phyloP scores from a whole-genome alignment of 1,140 invertebrate genomes.

The Meloidogyne exigua region DNA sequence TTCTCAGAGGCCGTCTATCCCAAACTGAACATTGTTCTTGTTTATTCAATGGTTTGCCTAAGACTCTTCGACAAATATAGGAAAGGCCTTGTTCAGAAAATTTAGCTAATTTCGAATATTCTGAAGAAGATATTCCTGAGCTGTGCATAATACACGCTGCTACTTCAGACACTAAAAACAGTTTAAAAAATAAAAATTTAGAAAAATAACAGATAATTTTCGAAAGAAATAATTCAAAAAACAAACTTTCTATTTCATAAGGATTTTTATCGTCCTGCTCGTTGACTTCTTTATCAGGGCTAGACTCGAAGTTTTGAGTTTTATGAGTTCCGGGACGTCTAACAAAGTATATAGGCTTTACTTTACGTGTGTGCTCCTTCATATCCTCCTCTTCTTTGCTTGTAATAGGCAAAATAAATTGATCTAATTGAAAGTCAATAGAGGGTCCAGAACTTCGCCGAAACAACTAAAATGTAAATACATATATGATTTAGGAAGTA shows the following conservation, averaged over 20 bases:
- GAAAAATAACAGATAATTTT: not conserved
- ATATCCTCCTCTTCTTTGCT: constrained; percentile 8
- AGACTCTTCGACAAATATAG: constrained; percentile 18
- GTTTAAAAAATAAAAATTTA: not conserved
- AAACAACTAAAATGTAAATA: constrained; percentile 6
- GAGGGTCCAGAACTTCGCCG: not conserved
- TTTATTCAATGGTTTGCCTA: constrained; percentile 25
- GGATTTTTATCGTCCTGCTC: not conserved
- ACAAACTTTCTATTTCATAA: not conserved
- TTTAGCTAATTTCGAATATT: not conserved
- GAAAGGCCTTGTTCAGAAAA: constrained; percentile 22
- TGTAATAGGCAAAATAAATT: constrained; percentile 22
- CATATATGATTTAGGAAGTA: too few species aligned
- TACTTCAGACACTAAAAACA: not conserved
- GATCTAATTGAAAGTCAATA: not conserved
- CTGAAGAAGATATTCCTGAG: not conserved
- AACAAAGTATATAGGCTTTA: constrained; percentile 14
- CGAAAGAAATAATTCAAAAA: not conserved
- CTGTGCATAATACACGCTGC: not conserved
- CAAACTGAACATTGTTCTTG: constrained; percentile 28
- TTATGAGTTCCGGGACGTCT: not conserved
- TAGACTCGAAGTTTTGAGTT: not conserved
- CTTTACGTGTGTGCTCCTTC: constrained; percentile 18
- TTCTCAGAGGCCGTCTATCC: constrained; percentile 20
- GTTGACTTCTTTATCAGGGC: not conserved